phyloP scores from a whole-genome alignment of 2,797 vertebrate genomes.

The Pseudochromis fuscus region DNA sequence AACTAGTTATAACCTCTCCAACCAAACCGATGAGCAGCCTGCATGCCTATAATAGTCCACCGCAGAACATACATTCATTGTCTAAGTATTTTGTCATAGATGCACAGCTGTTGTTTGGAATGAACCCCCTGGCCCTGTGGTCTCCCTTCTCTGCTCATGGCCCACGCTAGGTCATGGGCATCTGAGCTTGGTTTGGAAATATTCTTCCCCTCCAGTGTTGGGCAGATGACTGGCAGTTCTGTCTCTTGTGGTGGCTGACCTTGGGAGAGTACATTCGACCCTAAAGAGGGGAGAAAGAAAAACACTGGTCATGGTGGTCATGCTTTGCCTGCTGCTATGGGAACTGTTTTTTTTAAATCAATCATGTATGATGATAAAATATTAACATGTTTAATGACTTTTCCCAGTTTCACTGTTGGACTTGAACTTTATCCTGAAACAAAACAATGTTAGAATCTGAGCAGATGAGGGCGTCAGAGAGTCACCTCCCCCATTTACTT shows the following conservation, averaged over 20 bases:
- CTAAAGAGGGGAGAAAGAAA: slow-evolving; percentile 53
- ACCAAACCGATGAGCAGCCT: slow-evolving; percentile 17
- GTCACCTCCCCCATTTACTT: slow-evolving; percentile 30
- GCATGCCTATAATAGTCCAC: slow-evolving; percentile 8
- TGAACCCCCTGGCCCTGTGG: slow-evolving; percentile 37
- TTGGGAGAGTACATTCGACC: slow-evolving; percentile 81
- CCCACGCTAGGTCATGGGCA: slow-evolving; percentile 55
- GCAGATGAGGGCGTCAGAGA: slow-evolving; percentile 42
- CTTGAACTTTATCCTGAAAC: neutral
- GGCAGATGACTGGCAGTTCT: slow-evolving; percentile 82
- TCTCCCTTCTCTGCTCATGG: slow-evolving; percentile 40
- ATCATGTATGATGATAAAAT: neutral
- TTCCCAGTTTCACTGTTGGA: neutral
- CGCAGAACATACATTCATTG: slow-evolving; percentile 36
- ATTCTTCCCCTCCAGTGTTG: slow-evolving; percentile 83
- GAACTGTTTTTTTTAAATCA: slow-evolving; percentile 11
- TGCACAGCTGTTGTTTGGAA: slow-evolving; percentile 69
- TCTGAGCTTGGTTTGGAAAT: slow-evolving; percentile 87
- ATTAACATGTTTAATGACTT: neutral
- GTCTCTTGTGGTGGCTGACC: slow-evolving; percentile 81
- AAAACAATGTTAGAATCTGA: slow-evolving; percentile 1
- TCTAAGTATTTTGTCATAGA: slow-evolving; percentile 49
- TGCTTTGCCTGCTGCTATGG: slow-evolving; percentile 73
- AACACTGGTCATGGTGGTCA: slow-evolving; percentile 42
- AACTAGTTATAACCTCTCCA: neutral